Evolutionary conservation across 2,888 invertebrate species (phyloP).

Genomic region (Coremacera marginata): DNA sequence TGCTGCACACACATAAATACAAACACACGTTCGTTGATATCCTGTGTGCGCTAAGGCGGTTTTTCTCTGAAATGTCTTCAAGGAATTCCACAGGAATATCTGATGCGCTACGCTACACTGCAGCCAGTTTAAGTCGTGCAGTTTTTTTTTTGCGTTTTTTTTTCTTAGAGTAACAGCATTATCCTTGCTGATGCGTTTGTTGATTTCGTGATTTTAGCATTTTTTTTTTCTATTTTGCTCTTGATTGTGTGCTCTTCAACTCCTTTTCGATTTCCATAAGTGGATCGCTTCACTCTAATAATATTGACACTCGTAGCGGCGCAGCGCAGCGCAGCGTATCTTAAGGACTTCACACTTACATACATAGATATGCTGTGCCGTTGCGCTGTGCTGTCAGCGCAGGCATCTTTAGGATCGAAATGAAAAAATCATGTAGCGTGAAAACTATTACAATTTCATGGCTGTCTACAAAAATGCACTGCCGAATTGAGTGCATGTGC

Average conservation of each 20-base stretch:
- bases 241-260: neutral
- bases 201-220: conserved; percentile 17
- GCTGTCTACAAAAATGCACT: conserved; percentile 20
- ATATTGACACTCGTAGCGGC: conserved; percentile 25
- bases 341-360: neutral
- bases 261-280: conserved; percentile 37
- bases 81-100: conserved; percentile 28
- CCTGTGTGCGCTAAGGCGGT: neutral
- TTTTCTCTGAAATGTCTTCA: conserved; percentile 1
- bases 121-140: neutral
- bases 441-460: conserved; percentile 40
- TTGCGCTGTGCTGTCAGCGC: neutral
- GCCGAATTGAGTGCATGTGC: conserved; percentile 25
- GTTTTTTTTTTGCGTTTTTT: neutral
- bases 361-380: neutral
- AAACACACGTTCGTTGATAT: neutral
- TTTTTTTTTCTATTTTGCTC: neutral
- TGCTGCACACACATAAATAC: neutral
- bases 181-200: conserved; percentile 10
- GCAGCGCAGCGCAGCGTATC: neutral
- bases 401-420: neutral
- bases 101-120: neutral
- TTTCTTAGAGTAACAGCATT: neutral
- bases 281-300: conserved; percentile 32
- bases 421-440: conserved; percentile 34